Evolutionary conservation across 30 jellyfish, hydroid and myxozoan species (phyloP), one percentile per base, ranked within the genome.

Genomic region (Mastigias papua): DNA sequence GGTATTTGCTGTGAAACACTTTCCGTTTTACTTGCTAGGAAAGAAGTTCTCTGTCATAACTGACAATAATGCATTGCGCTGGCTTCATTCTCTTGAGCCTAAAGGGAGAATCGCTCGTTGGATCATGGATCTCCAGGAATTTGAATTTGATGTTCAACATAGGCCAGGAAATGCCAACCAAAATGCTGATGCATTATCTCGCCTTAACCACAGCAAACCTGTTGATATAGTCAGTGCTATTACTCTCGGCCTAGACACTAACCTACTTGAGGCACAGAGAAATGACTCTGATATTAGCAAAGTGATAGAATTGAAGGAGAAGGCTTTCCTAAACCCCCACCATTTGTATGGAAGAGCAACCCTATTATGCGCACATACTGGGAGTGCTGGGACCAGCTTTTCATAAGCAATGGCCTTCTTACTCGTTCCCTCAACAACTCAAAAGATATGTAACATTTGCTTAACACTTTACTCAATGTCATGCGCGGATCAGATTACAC

Each of bases 91-190:
- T 6, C 66, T 81, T 81, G 91, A 81, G 46, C 93, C 69, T 1
- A 77, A 89, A 48, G 97, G 97, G 70, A 22, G 86, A 75, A 72
- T 72, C 22, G 97, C 95, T 48, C 63, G 96, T 28, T 89, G 97
- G 91, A 26, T 81, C 21, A 77, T 72, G 86, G 95, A 89, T 48
- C 80, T 89, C 7, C 80, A 76, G 79, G 84, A 80, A 61, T 81
- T 65, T 54, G 63, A 81, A 15, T 89, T 89, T 73, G 68, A 60
- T 1, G 48, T 89, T 8, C 29, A 21, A 46, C 86, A 89, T 82
- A 81, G 91, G 34, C 81, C 78, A 33, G 90, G 97, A 20, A 61
- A 19, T 29, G 19, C 28, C 63, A 90, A 89, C 48, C 37, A 29
- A 57, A 81, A 89, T 77, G 95, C 97, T 30, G 97, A 80, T 70